These are phyloP conservation scores for Glyptemys insculpta DNA, from an alignment of 2,797 vertebrate genomes.

Conservation along the genomic window DNA sequence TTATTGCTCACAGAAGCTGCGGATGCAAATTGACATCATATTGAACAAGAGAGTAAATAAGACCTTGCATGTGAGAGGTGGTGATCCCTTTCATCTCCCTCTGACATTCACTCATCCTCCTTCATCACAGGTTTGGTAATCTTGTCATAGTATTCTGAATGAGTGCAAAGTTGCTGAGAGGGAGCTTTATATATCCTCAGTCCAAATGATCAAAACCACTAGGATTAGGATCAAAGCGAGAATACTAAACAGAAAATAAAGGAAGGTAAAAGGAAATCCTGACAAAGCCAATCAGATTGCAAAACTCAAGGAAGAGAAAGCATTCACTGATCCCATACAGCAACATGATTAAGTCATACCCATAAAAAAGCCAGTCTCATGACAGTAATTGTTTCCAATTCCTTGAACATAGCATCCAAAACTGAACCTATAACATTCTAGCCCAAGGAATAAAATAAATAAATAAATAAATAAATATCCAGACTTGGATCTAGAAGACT, in stretches of 20 bases:
- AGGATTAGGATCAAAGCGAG: background rate
- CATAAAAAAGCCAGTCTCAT: background rate
- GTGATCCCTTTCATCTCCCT: background rate
- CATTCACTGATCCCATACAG: fast-evolving
- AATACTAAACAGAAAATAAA: background rate
- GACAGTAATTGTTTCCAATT: background rate
- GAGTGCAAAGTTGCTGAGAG: background rate
- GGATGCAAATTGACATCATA: background rate
- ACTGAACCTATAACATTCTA: background rate
- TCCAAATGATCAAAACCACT: background rate
- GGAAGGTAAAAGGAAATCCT: background rate
- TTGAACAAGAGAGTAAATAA: background rate
- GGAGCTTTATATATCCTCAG: background rate
- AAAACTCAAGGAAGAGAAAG: background rate
- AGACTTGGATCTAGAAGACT: background rate
- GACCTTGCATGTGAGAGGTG: background rate
- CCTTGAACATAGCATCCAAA: background rate
- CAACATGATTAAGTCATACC: background rate
- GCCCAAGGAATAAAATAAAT: background rate
- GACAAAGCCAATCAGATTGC: background rate
- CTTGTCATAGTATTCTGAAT: slow-evolving; percentile 8
- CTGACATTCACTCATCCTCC: background rate
- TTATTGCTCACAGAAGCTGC: background rate
- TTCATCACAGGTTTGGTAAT: background rate
- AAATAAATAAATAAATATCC: background rate